Base-by-base conservation (phyloP, 1,140 invertebrate species). In the Cyclina sinensis region DNA sequence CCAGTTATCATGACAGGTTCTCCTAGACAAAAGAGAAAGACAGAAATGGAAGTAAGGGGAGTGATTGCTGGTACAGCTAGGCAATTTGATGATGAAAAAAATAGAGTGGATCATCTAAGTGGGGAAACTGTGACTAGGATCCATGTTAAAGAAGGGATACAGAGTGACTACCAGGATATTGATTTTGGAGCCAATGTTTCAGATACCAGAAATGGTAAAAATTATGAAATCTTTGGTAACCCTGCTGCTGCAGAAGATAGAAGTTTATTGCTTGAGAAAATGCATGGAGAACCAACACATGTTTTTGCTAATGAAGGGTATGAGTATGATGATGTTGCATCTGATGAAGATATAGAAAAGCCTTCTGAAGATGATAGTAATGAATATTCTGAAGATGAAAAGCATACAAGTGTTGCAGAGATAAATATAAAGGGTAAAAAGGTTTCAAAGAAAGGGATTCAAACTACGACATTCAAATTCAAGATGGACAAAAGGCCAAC, bases 261-360 rank as follows among this genome's bases (percentile, higher is more conserved):
- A 5, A 30, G 24, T 7, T 7, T 35, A 27, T 65, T 65, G 30
- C 59, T n/a, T 4, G 59, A 65, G 7, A 35, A 30, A 65, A 70
- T 27, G 21, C 18, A 14, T 16, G 32, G 37, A 39, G 4, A 37
- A 21, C 21, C 39, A 24, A 30, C 9, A 16, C 5, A 32, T 59
- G 84, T 48, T 27, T 46, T 57, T 54, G 35, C 32, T 11, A 86
- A 86, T 79, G 73, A 79, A 16, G 84, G 48, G 0, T 86, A 62
- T 86, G 84, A 59, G 21, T 78, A 86, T 86, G 83, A 85, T 59
- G 83, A 85, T 46, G 70, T 76, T 54, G 62, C 70, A 18, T 76
- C 51, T 16, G 84, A 65, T 30, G 68, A 86, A 48, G 83, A 76
- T 16, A 86, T 32, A 37, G 65, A 83, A 24, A 32, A 30, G 48